Base-by-base conservation (phyloP, 2,888 invertebrate species). In the Adela reaumurella region DNA sequence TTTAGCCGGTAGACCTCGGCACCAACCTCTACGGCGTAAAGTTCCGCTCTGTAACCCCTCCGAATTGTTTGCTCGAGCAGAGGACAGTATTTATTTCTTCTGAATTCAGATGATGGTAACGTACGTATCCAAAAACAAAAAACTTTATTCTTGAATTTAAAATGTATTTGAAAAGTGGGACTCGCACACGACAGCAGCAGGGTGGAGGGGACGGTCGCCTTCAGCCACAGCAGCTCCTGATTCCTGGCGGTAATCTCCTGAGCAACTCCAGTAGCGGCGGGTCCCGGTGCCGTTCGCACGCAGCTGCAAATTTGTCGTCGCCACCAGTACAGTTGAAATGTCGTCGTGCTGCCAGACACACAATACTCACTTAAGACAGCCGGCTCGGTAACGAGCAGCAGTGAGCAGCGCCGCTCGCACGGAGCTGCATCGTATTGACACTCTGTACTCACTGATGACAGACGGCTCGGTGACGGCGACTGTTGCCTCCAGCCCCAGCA, bases 291-390 rank as follows among this genome's bases (percentile, higher is more conserved):
- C 68, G 70, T 2, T 73, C 59, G 54, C 80, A 78, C 2, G 71
- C 72, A 18, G 53, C 55, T 1, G 67, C 46, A 29, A 83, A 83
- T 54, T 83, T 83, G 52, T 83, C 83, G 51, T 83, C 84, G 3
- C 84, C 85, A 1, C 82, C 82, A 0, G 87, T 86, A 55, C 88
- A 88, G 61, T 88, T 85, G 79, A 70, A 18, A 85, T 80, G 10
- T 86, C 86, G 56, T 88, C 87, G 62, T 88, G 88, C 17, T n/a
- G n/a, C n/a, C n/a, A n/a, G n/a, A n/a, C n/a, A n/a, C n/a, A n/a
- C n/a, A n/a, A n/a, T n/a, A n/a, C n/a, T n/a, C n/a, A n/a, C n/a
- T n/a, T n/a, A n/a, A n/a, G n/a, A n/a, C n/a, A n/a, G n/a, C n/a
- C n/a, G n/a, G n/a, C n/a, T n/a, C n/a, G n/a, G n/a, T n/a, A n/a